Evolutionary conservation across 2,888 invertebrate species (phyloP).

Genomic region (Leucoma salicis): DNA sequence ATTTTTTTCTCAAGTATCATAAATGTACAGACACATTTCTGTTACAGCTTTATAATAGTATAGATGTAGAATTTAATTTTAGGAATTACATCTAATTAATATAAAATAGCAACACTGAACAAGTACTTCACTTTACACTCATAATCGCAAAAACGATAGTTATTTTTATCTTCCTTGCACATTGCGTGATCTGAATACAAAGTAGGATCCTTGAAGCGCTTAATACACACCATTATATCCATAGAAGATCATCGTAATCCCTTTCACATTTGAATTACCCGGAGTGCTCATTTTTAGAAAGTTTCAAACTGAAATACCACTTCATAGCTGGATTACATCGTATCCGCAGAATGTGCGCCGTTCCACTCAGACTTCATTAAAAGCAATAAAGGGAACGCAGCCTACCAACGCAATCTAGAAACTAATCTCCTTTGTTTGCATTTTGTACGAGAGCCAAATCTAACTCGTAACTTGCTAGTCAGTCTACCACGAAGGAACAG

Average conservation of each 20-base stretch:
- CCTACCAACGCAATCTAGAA: constrained; percentile 55
- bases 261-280: constrained; percentile 36
- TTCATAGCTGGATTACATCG: constrained; percentile 36
- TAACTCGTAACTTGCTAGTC: constrained; percentile 51
- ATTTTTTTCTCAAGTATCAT: too few species aligned
- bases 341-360: constrained; percentile 24
- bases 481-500: constrained; percentile 43
- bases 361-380: constrained; percentile 52
- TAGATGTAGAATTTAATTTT: too few species aligned
- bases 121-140: constrained; percentile 24
- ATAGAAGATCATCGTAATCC: constrained; percentile 45
- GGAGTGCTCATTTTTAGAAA: constrained; percentile 42
- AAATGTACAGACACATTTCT: too few species aligned
- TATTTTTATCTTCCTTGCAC: constrained; percentile 38
- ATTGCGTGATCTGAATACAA: constrained; percentile 43
- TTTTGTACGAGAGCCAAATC: constrained; percentile 57
- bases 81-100: background rate
- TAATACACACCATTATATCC: constrained; percentile 42
- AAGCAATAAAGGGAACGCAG: constrained; percentile 47
- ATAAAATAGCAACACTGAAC: background rate
- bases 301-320: constrained; percentile 29
- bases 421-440: constrained; percentile 68
- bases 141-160: constrained; percentile 29
- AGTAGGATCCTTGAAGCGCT: constrained; percentile 36
- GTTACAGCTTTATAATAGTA: too few species aligned